Base-by-base conservation (phyloP, 2,888 invertebrate genomes). In the Trichopria drosophilae region DNA sequence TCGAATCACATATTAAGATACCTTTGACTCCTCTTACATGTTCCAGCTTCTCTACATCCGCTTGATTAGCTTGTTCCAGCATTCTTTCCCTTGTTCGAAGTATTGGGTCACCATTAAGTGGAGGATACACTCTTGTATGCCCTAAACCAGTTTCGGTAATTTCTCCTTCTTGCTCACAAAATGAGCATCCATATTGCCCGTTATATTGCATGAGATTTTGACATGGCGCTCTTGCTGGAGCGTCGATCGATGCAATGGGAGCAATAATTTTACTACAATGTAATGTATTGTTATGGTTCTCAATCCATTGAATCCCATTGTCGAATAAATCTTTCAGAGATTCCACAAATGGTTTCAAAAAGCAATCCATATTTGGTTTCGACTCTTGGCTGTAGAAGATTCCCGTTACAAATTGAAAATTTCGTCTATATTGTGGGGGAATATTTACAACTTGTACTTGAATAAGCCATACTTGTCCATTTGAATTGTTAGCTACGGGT, bases 331-430 rank as follows among this genome's bases (percentile, higher is more conserved):
- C 26, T 40, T 40, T 13, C 12, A 47, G 26, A 9, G 23, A 18
- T 15, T 34, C 19, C 2, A 49, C n/a, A 46, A 54, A 54, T n/a
- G 46, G 46, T 19, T 26, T 22, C 13, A 51, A 41, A 37, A 54
- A 54, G 12, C 20, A 40, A 6, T 22, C 36, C 34, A 46, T 46
- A 23, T 24, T 32, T 7, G 54, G 37, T 23, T 54, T 45, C 7
- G 44, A 10, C 1, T 19, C 12, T 10, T 3, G 22, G 16, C 37
- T 42, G 19, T 49, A 53, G 2, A 40, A 44, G 9, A 49, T 12
- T 24, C 53, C 48, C 20, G 9, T 7, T 13, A 44, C 22, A 24
- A 48, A 49, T 35, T 49, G 41, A 22, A 35, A 48, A 9, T 10
- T 34, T 13, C 40, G 22, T 34, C 48, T 32, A 6, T 32, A 18